Evolutionary conservation across 2,888 invertebrate species (phyloP).

Genomic region (Plebejus anna): DNA sequence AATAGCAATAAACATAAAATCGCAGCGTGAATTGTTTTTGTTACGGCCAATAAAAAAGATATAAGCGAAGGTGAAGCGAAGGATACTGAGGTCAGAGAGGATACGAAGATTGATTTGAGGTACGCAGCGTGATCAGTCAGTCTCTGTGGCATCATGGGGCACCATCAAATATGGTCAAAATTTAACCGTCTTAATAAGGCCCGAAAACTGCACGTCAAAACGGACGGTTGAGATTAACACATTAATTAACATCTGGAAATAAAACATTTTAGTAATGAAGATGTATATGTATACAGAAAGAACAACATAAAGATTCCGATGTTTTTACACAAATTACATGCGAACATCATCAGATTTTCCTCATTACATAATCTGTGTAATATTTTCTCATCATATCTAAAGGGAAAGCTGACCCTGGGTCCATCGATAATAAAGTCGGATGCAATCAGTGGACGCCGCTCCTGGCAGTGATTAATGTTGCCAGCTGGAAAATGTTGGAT

Average conservation of each 20-base stretch:
- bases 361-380: conserved; percentile 24
- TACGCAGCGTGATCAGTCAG: background rate
- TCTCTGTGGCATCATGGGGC: background rate
- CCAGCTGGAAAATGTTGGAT: conserved; percentile 30
- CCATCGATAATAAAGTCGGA: conserved; percentile 34
- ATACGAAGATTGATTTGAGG: conserved; percentile 14
- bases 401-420: conserved; percentile 27
- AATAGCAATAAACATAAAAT: conserved; percentile 19
- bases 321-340: background rate
- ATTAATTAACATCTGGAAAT: background rate
- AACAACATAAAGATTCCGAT: background rate
- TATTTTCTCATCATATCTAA: conserved; percentile 16
- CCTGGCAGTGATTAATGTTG: conserved; percentile 36
- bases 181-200: background rate
- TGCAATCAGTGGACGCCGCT: conserved; percentile 33
- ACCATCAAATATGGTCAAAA: background rate
- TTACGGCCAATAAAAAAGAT: conserved; percentile 21
- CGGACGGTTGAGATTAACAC: background rate
- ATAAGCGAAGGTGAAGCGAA: conserved; percentile 18
- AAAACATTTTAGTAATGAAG: background rate
- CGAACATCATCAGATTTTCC: conserved; percentile 30
- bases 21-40: conserved; percentile 16
- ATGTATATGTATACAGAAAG: background rate
- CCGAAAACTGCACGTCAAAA: background rate
- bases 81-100: conserved; percentile 18